Base-by-base conservation (phyloP, 2,888 invertebrate species). In the Eupelmus urozonus region DNA sequence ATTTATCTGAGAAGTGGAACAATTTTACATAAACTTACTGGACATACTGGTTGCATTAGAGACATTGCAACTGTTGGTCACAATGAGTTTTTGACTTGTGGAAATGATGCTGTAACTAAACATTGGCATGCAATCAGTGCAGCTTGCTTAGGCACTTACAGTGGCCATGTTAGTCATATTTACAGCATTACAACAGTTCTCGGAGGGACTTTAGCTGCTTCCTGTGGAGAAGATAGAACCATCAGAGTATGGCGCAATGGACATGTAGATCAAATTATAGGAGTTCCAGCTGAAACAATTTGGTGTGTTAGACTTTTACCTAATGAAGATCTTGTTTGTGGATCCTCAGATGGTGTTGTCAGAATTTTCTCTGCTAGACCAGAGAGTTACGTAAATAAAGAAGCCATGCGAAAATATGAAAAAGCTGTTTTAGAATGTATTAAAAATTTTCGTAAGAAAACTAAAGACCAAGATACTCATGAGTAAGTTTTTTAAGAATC, bases 11-110 rank as follows among this genome's bases (percentile, higher is more conserved):
- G 91, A 71, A 91, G 93, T 83, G 96, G 96, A 7, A 65, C 77
- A 1, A 13, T 85, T 27, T 69, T 83, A n/a, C 87, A 87, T n/a
- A 86, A 84, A 75, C 79, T 91, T 89, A 55, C 87, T 92, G 97
- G 98, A 3, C 99, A 99, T 88, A 94, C 94, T 0, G 98, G 98
- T 87, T 98, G 98, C 90, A 97, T 99, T 0, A 92, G 99, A 86
- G 95, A 93, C 27, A 87, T 99, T 42, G 92, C 94, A 0, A 92
- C 94, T 0, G 90, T 96, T 5, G 93, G 92, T 73, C 88, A 92
- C n/a, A 92, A 93, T 49, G 93, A 94, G 51, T 96, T 99, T 89
- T 90, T 98, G 0, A 98, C 97, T 63, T 96, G 96, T 87, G 94
- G 97, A 34, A 99, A 99, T 90, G 99, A 99, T 91, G 95, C 96